phyloP scores from a whole-genome alignment of 2,888 invertebrate species.

The Pseudococcus jackbeardsleyi region DNA sequence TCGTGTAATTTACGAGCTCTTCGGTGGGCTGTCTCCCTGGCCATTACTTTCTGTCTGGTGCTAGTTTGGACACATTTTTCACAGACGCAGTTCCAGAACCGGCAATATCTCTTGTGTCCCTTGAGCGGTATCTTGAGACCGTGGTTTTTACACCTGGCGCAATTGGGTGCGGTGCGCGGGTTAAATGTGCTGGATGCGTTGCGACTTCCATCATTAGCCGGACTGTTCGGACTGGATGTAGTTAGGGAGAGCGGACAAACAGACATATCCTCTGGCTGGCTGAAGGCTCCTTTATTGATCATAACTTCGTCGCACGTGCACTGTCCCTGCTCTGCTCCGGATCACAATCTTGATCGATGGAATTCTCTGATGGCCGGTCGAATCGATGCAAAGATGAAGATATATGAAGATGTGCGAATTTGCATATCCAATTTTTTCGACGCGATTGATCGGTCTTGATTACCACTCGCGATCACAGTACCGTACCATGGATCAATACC shows the following conservation, averaged over 20 bases:
- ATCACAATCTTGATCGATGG: too few relatives aligned
- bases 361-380: too few relatives aligned
- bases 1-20: slow-evolving; percentile 90
- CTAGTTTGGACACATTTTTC: slow-evolving; percentile 89
- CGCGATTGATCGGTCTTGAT: too few relatives aligned
- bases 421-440: too few relatives aligned
- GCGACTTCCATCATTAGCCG: slow-evolving; percentile 54
- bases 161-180: slow-evolving; percentile 86
- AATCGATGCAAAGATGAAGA: too few relatives aligned
- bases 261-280: slow-evolving; percentile 45
- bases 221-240: slow-evolving; percentile 53
- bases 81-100: slow-evolving; percentile 86
- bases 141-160: slow-evolving; percentile 93
- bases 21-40: slow-evolving; percentile 85
- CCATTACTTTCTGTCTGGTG: slow-evolving; percentile 91
- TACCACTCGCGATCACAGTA: background rate
- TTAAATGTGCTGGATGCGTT: slow-evolving; percentile 69
- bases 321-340: too few relatives aligned
- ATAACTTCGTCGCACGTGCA: background rate
- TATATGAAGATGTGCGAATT: too few relatives aligned
- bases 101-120: slow-evolving; percentile 94
- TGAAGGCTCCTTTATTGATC: slow-evolving; percentile 53
- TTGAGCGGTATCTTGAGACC: slow-evolving; percentile 88
- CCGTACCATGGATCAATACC: background rate
- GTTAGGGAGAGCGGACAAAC: slow-evolving; percentile 53